phyloP scores from a whole-genome alignment of 2,797 vertebrate genomes.

The Sebastes reedi region DNA sequence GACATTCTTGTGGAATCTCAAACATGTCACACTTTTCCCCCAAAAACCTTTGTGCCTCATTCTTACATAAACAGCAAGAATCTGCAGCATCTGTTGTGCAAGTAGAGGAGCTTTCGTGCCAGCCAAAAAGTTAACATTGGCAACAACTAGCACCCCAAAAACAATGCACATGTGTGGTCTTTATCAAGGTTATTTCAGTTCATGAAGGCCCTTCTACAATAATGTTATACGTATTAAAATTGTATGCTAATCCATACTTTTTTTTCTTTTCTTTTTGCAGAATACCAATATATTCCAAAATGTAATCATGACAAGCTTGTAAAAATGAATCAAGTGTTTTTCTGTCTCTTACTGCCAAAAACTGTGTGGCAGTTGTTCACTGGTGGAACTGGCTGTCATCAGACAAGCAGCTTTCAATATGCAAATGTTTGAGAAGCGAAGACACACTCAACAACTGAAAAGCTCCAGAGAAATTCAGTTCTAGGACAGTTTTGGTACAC shows the following conservation, averaged over 20 bases:
- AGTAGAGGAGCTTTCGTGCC: slow-evolving; percentile 27
- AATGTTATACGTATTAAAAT: not conserved
- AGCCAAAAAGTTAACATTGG: slow-evolving; percentile 46
- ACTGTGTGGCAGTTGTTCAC: slow-evolving; percentile 24
- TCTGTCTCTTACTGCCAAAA: not conserved
- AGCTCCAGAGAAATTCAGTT: slow-evolving; percentile 32
- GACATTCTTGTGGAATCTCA: slow-evolving; percentile 46
- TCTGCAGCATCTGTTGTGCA: slow-evolving; percentile 49
- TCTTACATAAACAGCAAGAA: slow-evolving; percentile 53
- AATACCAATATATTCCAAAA: slow-evolving; percentile 2
- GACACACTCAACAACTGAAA: not conserved
- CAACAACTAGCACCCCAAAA: slow-evolving; percentile 20
- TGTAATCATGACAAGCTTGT: slow-evolving; percentile 9
- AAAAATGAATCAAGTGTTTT: slow-evolving; percentile 21
- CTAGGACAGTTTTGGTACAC: slow-evolving; percentile 20
- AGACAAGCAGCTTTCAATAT: slow-evolving; percentile 17
- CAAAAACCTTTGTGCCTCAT: slow-evolving; percentile 34
- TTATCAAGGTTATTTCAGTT: slow-evolving; percentile 25
- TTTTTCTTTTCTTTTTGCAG: not conserved
- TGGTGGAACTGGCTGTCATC: slow-evolving; percentile 34
- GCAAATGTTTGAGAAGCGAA: slow-evolving; percentile 12
- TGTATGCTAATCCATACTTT: not conserved
- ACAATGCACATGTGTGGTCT: slow-evolving; percentile 53
- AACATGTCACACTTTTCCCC: slow-evolving; percentile 51
- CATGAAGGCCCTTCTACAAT: not conserved